Conservation (phyloP, 2,888 invertebrate species). For the Ganaspis brasiliensis region DNA sequence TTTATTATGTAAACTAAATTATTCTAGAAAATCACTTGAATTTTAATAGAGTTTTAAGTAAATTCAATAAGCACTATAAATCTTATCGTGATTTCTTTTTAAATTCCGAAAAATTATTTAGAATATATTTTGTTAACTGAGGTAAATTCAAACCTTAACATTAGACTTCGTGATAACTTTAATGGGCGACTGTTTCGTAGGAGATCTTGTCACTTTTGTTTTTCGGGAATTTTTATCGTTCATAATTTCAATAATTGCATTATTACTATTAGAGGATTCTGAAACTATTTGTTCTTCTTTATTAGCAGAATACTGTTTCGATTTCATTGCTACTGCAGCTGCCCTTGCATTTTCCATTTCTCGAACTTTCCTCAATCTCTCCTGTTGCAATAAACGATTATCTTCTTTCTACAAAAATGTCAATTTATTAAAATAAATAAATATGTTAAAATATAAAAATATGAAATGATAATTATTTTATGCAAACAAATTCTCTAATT, state of each 20-base stretch:
- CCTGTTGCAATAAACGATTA: constrained; percentile 62
- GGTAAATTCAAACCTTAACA: constrained; percentile 55
- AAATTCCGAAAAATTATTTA: too few species aligned
- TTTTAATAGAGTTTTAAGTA: too few species aligned
- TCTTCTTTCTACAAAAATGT: constrained; percentile 64
- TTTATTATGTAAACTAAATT: too few species aligned
- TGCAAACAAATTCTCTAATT: too few species aligned
- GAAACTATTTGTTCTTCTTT: constrained; percentile 47
- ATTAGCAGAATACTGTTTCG: constrained; percentile 55
- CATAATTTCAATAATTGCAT: constrained; percentile 13
- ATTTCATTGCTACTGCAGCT: constrained; percentile 76
- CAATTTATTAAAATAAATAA: constrained; percentile 44
- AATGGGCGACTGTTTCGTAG: constrained; percentile 62
- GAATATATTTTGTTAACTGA: background rate
- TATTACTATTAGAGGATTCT: constrained; percentile 51
- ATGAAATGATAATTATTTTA: too few species aligned
- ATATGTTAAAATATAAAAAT: too few species aligned
- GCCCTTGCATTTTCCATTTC: constrained; percentile 81
- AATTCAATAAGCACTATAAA: too few species aligned
- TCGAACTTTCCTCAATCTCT: constrained; percentile 75
- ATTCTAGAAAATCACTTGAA: background rate
- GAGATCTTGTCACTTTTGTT: constrained; percentile 56
- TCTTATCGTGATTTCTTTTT: too few species aligned
- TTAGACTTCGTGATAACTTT: constrained; percentile 61
- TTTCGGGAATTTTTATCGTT: constrained; percentile 48